A percentile compares a stretch with the other conserved stretches of the same genome.
Evolutionary conservation across 2,797 vertebrate species (phyloP).

Genomic region (Liparis tanakae): DNA sequence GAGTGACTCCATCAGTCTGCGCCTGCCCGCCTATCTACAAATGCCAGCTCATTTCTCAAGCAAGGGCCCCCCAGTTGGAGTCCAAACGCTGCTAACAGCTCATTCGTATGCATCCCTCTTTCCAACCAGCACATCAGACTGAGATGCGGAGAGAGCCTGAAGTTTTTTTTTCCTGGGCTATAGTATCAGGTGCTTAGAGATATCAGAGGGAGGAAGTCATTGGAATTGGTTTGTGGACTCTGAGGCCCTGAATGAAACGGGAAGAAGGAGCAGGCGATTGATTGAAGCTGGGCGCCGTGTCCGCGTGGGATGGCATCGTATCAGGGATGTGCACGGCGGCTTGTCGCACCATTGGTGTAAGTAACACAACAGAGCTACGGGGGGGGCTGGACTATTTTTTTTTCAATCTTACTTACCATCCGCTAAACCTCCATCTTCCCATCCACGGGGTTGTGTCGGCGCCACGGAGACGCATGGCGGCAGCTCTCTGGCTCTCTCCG

Average conservation of each 20-base stretch:
- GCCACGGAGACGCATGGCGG: conserved; percentile 23
- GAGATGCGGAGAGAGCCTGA: conserved; percentile 63
- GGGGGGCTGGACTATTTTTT: conserved; percentile 15
- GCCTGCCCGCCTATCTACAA: conserved; percentile 80
- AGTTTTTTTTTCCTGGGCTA: conserved; percentile 65
- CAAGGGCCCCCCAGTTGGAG: conserved; percentile 67
- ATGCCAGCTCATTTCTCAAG: conserved; percentile 82
- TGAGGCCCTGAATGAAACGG: conserved; percentile 49
- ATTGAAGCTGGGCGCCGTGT: conserved; percentile 31
- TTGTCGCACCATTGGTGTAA: conserved; percentile 4
- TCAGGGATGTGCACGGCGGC: conserved; percentile 9
- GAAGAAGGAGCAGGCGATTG: conserved; percentile 39
- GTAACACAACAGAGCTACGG: conserved; percentile 4
- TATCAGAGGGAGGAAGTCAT: conserved; percentile 52
- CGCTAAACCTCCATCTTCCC: conserved; percentile 41
- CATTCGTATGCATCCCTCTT: conserved; percentile 75
- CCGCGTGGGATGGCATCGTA: conserved; percentile 4
- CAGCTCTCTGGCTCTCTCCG: conserved; percentile 40
- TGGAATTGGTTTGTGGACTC: conserved; percentile 48
- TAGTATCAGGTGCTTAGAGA: conserved; percentile 57
- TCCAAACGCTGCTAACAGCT: conserved; percentile 69
- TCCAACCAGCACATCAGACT: conserved; percentile 76
- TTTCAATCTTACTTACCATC: conserved; percentile 39
- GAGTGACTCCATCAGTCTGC: conserved; percentile 75
- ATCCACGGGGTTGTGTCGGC: conserved; percentile 48